Evolutionary conservation across 1,140 invertebrate species (phyloP).

Genomic region (Drosophila sp.): DNA sequence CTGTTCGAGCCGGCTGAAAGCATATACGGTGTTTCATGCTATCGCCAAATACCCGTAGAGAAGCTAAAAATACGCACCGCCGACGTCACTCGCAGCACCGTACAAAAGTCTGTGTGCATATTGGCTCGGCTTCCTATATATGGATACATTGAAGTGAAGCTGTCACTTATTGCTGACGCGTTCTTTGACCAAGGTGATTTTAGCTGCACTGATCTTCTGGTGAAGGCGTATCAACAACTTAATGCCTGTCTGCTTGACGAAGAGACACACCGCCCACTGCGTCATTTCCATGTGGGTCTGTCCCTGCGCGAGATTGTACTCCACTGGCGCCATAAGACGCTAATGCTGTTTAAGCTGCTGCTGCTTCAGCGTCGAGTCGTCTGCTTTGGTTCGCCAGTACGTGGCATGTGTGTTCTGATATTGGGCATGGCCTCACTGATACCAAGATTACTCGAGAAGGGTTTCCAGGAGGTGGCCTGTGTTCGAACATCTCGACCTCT

Average conservation of each 20-base stretch:
- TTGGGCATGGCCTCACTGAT: conserved; percentile 95
- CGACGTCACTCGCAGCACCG: conserved; percentile 98
- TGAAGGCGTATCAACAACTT: conserved; percentile 96
- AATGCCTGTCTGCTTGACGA: conserved; percentile 92
- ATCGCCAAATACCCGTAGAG: conserved; percentile 98
- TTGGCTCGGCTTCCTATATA: conserved; percentile 95
- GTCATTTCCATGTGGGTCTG: conserved; percentile 78
- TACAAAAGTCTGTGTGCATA: conserved; percentile 95
- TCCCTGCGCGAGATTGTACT: conserved; percentile 80
- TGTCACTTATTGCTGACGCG: conserved; percentile 97
- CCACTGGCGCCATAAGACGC: conserved; percentile 94
- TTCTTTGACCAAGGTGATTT: conserved; percentile 98
- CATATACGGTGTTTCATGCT: conserved; percentile 98
- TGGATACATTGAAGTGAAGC: conserved; percentile 97
- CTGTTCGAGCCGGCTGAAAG: conserved; percentile 92
- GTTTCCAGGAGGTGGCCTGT: conserved; percentile 92
- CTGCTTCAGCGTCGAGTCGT: conserved; percentile 95
- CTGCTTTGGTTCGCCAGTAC: conserved; percentile 97
- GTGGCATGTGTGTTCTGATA: conserved; percentile 93
- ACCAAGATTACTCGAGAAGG: conserved; percentile 95
- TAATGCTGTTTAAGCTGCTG: conserved; percentile 97
- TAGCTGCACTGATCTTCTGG: conserved; percentile 94
- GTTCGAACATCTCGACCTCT: conserved; percentile 91
- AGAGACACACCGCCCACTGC: conserved; percentile 86
- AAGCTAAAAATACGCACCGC: conserved; percentile 96